A percentile compares a stretch with the other conserved stretches of the same genome.
Conservation (phyloP, 2,113 vertebrate species). For the Drymodes brunneopygia region DNA sequence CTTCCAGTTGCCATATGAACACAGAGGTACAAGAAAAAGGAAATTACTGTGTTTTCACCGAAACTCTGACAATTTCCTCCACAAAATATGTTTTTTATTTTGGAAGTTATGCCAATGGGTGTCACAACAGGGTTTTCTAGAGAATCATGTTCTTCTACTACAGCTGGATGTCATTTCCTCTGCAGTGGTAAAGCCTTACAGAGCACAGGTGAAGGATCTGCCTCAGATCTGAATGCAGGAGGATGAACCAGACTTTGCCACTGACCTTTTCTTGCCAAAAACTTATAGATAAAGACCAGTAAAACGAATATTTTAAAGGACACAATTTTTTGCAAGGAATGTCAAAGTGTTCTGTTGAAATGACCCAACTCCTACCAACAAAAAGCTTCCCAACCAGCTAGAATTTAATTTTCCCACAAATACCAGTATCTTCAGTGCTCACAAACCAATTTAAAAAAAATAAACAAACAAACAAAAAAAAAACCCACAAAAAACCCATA, state of each 20-base stretch:
- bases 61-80: background rate
- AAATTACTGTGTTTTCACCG: background rate
- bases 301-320: background rate
- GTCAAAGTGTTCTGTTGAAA: background rate
- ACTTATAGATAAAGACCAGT: background rate
- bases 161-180: accelerated
- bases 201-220: background rate
- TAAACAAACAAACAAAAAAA: too few relatives aligned
- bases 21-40: background rate
- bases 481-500: background rate
- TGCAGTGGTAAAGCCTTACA: background rate
- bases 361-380: background rate
- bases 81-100: background rate
- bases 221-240: background rate
- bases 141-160: background rate
- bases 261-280: background rate
- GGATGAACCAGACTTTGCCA: background rate
- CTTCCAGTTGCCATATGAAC: background rate
- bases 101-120: accelerated
- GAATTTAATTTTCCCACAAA: background rate
- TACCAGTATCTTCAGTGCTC: background rate
- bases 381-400: background rate
- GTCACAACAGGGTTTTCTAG: background rate
- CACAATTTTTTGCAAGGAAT: background rate
- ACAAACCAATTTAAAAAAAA: background rate